Evolutionary conservation across 2,113 vertebrate genomes (phyloP).

Genomic region (Rhipidura dahli): DNA sequence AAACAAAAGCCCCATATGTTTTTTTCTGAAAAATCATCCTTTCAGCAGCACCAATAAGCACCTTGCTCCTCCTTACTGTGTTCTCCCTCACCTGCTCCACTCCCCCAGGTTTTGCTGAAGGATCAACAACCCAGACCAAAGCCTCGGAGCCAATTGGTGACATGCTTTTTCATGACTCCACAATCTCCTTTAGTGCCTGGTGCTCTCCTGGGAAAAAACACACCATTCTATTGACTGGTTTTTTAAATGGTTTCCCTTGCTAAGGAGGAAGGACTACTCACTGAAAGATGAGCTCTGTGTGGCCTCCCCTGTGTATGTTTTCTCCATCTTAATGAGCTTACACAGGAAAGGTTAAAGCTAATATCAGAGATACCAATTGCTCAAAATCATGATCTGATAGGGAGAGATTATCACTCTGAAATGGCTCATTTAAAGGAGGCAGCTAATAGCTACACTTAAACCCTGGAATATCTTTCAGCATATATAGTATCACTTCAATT

Average conservation of each 20-base stretch:
- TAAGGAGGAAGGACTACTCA: not conserved
- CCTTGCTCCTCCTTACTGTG: not conserved
- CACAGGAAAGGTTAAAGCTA: conserved; percentile 6
- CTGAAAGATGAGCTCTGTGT: not conserved
- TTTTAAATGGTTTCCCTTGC: not conserved
- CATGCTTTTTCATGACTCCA: conserved; percentile 10
- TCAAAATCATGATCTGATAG: conserved; percentile 13
- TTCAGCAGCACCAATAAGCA: not conserved
- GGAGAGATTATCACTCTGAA: conserved; percentile 6
- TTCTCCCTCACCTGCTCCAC: conserved; percentile 13
- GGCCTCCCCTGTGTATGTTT: not conserved
- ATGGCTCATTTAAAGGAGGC: not conserved
- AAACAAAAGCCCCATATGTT: not conserved
- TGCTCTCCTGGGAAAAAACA: not conserved
- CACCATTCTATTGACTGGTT: not conserved
- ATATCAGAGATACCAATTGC: not conserved
- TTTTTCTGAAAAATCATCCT: not conserved
- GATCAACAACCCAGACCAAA: not conserved
- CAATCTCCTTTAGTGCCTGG: not conserved
- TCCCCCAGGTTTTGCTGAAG: not conserved
- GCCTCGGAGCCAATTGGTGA: not conserved
- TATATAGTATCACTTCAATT: not conserved
- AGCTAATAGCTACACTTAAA: not conserved
- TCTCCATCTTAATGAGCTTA: not conserved
- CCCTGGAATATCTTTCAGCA: not conserved